These are phyloP conservation scores for Platysteira castanea DNA, from an alignment of 2,113 vertebrate genomes.

Conservation along the genomic window DNA sequence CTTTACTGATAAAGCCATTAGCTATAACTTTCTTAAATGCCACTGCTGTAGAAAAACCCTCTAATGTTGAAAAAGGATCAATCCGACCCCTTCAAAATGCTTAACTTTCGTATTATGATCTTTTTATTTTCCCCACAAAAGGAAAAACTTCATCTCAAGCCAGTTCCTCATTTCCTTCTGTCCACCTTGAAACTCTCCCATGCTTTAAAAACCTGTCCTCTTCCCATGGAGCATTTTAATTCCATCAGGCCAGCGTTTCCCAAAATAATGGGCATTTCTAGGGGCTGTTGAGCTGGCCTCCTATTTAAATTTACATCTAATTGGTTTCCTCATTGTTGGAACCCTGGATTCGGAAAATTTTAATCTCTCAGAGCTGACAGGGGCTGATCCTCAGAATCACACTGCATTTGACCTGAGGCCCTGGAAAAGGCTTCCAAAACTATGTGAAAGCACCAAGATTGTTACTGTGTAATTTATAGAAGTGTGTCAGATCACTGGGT, in stretches of 20 bases:
- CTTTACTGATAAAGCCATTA: not conserved
- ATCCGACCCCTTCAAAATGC: not conserved
- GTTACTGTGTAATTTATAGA: too few species aligned
- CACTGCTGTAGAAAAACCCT: not conserved
- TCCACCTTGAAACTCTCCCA: not conserved
- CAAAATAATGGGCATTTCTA: not conserved
- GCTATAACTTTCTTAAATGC: not conserved
- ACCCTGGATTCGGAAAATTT: too few species aligned
- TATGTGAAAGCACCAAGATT: too few species aligned
- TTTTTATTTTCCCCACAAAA: not conserved
- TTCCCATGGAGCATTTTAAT: not conserved
- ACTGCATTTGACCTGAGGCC: too few species aligned
- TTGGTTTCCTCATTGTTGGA: not conserved
- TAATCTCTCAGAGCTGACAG: too few species aligned
- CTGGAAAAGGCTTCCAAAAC: too few species aligned
- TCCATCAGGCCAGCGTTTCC: not conserved
- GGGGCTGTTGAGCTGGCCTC: not conserved
- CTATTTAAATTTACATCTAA: not conserved
- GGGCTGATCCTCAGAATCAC: too few species aligned
- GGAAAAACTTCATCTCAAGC: not conserved
- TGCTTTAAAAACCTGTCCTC: not conserved
- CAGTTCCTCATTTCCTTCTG: not conserved
- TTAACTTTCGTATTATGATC: not conserved
- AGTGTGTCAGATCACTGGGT: too few species aligned
- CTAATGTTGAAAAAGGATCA: not conserved